These are phyloP conservation scores for Lerema accius DNA, from an alignment of 1,140 invertebrate species.

Conservation along the genomic window DNA sequence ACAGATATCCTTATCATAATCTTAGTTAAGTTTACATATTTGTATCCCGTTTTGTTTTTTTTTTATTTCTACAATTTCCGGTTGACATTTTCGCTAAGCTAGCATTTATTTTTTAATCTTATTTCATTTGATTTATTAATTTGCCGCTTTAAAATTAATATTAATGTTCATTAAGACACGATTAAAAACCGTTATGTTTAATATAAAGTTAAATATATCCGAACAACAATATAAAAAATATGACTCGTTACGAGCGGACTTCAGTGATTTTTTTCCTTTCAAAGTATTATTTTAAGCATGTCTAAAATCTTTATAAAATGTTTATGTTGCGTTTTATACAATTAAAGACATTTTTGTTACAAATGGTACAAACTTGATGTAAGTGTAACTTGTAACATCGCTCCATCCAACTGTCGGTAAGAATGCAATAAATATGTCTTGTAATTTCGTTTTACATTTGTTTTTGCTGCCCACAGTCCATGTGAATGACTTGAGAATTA, in stretches of 20 bases:
- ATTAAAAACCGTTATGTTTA: conserved; percentile 4
- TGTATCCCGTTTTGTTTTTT: conserved; percentile 16
- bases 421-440: conserved; percentile 2
- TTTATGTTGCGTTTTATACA: background rate
- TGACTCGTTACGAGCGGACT: no score
- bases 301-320: background rate
- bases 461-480: no score
- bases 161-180: conserved; percentile 5
- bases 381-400: background rate
- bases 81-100: conserved; percentile 24
- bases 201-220: no score
- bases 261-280: conserved; percentile 10
- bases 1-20: background rate
- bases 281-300: conserved; percentile 9
- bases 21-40: conserved; percentile 33
- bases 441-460: background rate
- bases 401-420: background rate
- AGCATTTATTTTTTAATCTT: conserved; percentile 24
- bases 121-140: conserved; percentile 14
- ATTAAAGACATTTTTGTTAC: background rate
- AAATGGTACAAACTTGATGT: conserved; percentile 3
- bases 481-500: no score
- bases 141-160: conserved; percentile 21
- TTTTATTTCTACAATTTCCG: conserved; percentile 24
- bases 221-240: no score